Evolutionary conservation across 2,797 vertebrate species (phyloP), one percentile per base, ranked within the genome.

Genomic region (Brachymystax lenok): DNA sequence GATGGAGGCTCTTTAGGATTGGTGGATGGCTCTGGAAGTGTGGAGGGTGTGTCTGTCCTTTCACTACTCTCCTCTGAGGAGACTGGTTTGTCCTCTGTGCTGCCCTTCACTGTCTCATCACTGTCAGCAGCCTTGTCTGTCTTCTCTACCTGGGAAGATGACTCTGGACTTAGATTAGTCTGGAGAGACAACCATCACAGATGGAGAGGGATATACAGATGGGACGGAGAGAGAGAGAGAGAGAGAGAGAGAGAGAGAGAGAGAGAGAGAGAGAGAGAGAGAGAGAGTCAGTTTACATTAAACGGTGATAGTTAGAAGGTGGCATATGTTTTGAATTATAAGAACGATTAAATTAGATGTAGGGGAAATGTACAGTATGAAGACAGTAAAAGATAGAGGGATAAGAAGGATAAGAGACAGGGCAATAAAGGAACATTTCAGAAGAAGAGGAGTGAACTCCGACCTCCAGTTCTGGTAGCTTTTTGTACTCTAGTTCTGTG

Each of bases 401-500:
- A 56, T 13, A 16, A 7, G 46, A 8, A 27, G 8, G 52, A 50
- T 5, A 28, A 46, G 46, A 73, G 17, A 54, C 27, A 27, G 5
- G 12, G 5, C 52, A 56, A 56, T 4, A 17, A 19, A 67, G 64
- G 5, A 30, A 46, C 12, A 64, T 46, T 16, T 13, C 50, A 76
- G 30, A 27, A 27, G 13, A 69, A 19, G 51, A 52, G 19, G 3
- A 30, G 51, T 12, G 67, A 69, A 63, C 17, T 21, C 24, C 84
- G 82, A 97, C 97, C 92, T 97, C 97, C 74, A 88, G 88, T 61
- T 97, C 96, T 0, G 87, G 59, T 0, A 73, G 73, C 71, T 94
- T 97, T 88, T 92, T 94, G 83, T 77, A n/a, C 63, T 96, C 96
- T 79, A 91, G 95, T 35, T 96, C 93, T n/a, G 81, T 40, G 0